A percentile compares a stretch with the other conserved stretches of the same genome.
Evolutionary conservation across 2,113 vertebrate genomes (phyloP).

Genomic region (Labrus mixtus): DNA sequence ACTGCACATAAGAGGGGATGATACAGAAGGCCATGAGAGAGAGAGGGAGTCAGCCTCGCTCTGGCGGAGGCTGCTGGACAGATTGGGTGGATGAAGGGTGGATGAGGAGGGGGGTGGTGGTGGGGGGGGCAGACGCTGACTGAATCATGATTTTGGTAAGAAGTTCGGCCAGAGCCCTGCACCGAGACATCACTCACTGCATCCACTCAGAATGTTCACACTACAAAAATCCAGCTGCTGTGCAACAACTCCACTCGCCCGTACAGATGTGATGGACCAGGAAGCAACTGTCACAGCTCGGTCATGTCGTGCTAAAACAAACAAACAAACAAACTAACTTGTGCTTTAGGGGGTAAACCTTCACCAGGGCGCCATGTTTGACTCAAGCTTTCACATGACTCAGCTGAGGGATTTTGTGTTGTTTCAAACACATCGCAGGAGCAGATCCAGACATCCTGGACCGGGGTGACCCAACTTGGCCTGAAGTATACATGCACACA

Average conservation of each 20-base stretch:
- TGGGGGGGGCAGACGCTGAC: not conserved
- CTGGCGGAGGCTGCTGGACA: not conserved
- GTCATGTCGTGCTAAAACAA: no score
- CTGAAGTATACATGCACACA: no score
- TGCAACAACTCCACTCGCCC: not conserved
- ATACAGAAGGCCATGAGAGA: not conserved
- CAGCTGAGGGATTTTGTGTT: no score
- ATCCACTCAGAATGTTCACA: slow-evolving; percentile 5
- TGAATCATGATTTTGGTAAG: slow-evolving; percentile 13
- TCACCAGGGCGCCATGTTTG: no score
- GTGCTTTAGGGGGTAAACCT: no score
- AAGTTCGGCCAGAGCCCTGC: not conserved
- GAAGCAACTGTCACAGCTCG: no score
- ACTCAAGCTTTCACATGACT: no score
- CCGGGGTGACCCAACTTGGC: no score
- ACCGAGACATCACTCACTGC: not conserved
- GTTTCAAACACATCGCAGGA: no score
- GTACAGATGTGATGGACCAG: not conserved
- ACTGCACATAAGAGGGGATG: slow-evolving; percentile 16
- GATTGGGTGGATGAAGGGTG: not conserved
- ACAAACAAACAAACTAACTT: no score
- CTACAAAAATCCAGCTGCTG: not conserved
- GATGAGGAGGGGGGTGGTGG: not conserved
- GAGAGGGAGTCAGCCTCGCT: slow-evolving; percentile 3
- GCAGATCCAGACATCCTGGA: no score